These are phyloP conservation scores for Rhagonycha fulva DNA, from an alignment of 2,888 invertebrate genomes.

Conservation along the genomic window DNA sequence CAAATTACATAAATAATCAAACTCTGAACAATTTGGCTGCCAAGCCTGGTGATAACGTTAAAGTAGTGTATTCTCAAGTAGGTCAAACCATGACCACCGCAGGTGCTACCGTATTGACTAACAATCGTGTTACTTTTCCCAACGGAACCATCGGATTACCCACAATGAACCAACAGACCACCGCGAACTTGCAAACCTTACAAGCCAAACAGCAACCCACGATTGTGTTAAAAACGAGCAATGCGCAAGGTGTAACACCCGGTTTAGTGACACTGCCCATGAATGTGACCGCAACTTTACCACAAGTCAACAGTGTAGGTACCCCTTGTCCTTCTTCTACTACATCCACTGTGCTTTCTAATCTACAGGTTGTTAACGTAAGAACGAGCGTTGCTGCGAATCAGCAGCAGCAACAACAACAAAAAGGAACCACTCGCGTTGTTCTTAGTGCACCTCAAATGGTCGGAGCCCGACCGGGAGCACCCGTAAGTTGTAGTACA, in stretches of 20 bases:
- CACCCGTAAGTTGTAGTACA: slow-evolving; percentile 68
- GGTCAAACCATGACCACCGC: slow-evolving; percentile 56
- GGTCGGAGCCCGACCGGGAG: slow-evolving; percentile 79
- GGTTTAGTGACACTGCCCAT: slow-evolving; percentile 68
- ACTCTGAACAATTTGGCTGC: slow-evolving; percentile 34
- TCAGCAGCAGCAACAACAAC: slow-evolving; percentile 76
- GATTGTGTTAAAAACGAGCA: slow-evolving; percentile 54
- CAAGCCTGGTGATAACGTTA: slow-evolving; percentile 60
- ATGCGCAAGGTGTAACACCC: slow-evolving; percentile 51
- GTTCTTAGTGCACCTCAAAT: slow-evolving; percentile 83
- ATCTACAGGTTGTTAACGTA: slow-evolving; percentile 86
- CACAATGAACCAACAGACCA: slow-evolving; percentile 55
- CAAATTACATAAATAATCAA: slow-evolving; percentile 26
- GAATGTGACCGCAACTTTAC: slow-evolving; percentile 64
- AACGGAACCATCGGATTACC: slow-evolving; percentile 73
- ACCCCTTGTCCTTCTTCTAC: slow-evolving; percentile 48
- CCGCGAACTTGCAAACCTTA: slow-evolving; percentile 52
- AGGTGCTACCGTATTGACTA: slow-evolving; percentile 57
- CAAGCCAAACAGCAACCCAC: slow-evolving; percentile 50
- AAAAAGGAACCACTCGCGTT: slow-evolving; percentile 80
- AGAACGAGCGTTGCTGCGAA: slow-evolving; percentile 73
- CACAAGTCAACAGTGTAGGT: slow-evolving; percentile 56
- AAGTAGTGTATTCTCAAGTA: slow-evolving; percentile 61
- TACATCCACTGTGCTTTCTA: slow-evolving; percentile 57
- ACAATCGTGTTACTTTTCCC: slow-evolving; percentile 64